Evolutionary conservation across 2,888 invertebrate genomes (phyloP).

Genomic region (Chrysomela aeneicollis): DNA sequence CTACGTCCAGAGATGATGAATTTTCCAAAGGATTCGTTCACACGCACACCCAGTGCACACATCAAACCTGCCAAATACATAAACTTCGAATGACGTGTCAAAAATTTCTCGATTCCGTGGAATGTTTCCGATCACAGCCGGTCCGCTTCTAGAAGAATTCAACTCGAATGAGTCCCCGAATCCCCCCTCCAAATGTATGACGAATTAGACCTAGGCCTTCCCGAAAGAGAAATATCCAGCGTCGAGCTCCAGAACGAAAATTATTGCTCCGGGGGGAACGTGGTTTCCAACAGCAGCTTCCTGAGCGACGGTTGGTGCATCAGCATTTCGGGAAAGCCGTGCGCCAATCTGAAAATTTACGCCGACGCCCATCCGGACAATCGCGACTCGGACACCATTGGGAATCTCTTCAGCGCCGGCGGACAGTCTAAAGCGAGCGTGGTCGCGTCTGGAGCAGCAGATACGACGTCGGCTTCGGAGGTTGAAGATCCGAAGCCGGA

Average conservation of each 20-base stretch:
- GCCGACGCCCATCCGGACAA: background rate
- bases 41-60: no score
- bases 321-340: slow-evolving; percentile 35
- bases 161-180: background rate
- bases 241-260: background rate
- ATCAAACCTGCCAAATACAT: background rate
- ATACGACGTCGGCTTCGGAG: background rate
- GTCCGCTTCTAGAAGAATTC: background rate
- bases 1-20: no score
- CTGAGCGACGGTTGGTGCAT: slow-evolving; percentile 35
- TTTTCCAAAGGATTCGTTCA: no score
- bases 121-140: background rate
- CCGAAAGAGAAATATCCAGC: slow-evolving; percentile 4
- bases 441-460: background rate
- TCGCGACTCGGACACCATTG: slow-evolving; percentile 1
- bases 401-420: slow-evolving; percentile 1
- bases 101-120: no score
- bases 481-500: background rate
- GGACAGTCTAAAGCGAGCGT: background rate
- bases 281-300: slow-evolving; percentile 33
- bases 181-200: background rate
- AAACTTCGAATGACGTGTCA: background rate
- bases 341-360: slow-evolving; percentile 4
- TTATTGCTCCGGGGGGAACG: background rate
- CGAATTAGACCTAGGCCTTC: background rate